These are phyloP conservation scores for Drosophila helvetica DNA, from an alignment of 2,888 invertebrate species.

Conservation along the genomic window DNA sequence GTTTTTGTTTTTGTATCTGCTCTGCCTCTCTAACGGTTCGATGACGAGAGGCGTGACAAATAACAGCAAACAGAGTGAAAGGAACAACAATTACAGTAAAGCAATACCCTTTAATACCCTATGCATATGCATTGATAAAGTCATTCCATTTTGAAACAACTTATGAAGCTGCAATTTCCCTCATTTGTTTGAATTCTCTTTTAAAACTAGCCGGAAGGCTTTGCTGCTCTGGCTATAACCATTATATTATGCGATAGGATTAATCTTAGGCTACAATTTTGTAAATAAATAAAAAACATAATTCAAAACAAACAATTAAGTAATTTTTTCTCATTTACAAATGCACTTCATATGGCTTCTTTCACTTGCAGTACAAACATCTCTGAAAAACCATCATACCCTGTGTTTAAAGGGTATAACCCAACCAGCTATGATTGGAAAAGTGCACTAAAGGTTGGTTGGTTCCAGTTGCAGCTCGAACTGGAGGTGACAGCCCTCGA, in stretches of 20 bases:
- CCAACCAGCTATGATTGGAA: conserved; percentile 45
- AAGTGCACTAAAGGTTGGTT: conserved; percentile 43
- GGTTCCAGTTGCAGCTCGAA: conserved; percentile 28
- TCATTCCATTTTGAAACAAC: no score
- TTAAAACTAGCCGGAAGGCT: no score
- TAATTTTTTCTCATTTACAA: neutral
- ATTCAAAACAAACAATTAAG: no score
- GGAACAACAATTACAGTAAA: neutral
- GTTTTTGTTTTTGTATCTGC: conserved; percentile 16
- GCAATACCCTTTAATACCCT: neutral
- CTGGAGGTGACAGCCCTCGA: conserved; percentile 33
- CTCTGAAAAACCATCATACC: neutral
- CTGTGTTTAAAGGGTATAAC: neutral
- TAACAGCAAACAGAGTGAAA: conserved; percentile 47
- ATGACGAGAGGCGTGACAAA: conserved; percentile 73
- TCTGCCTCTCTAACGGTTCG: conserved; percentile 51
- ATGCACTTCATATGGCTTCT: neutral
- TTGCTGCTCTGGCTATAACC: no score
- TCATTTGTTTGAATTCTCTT: no score
- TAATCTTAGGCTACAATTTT: no score
- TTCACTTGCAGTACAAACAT: neutral
- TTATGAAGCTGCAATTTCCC: no score
- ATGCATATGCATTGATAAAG: neutral
- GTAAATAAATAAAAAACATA: no score
- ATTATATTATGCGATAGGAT: no score